Conservation (phyloP, 2,797 vertebrate species). For the Triplophysa yarkandensis region DNA sequence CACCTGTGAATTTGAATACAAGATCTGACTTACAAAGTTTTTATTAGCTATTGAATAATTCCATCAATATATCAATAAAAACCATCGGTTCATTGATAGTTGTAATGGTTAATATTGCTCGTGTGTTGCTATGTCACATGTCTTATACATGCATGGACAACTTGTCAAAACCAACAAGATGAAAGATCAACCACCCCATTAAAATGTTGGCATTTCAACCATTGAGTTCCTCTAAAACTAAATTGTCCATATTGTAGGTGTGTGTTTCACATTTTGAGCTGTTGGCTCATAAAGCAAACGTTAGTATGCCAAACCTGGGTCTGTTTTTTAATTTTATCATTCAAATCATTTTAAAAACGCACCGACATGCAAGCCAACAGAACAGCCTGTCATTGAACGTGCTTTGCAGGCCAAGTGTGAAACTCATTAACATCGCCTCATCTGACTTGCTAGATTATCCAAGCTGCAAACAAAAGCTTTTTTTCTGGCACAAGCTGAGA, state of each 20-base stretch:
- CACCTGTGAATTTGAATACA: too few relatives aligned
- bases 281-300: background rate
- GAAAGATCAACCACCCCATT: too few relatives aligned
- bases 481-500: constrained; percentile 31
- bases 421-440: constrained; percentile 28
- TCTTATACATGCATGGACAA: too few relatives aligned
- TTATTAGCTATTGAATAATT: too few relatives aligned
- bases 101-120: too few relatives aligned
- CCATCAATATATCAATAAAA: too few relatives aligned
- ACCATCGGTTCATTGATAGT: too few relatives aligned
- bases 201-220: background rate
- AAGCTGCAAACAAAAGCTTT: constrained; percentile 40
- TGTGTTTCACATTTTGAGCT: constrained; percentile 11
- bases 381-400: background rate
- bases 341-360: constrained; percentile 12
- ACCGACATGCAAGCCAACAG: constrained; percentile 3
- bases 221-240: too few relatives aligned
- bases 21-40: too few relatives aligned
- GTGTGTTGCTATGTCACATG: too few relatives aligned
- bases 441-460: constrained; percentile 42
- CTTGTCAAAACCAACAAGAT: too few relatives aligned
- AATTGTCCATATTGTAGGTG: too few relatives aligned
- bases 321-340: constrained; percentile 24
- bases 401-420: constrained; percentile 28
- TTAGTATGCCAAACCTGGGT: constrained; percentile 12